These are phyloP conservation scores for Bombus sylvicola DNA, from an alignment of 1,140 invertebrate genomes.

Conservation along the genomic window DNA sequence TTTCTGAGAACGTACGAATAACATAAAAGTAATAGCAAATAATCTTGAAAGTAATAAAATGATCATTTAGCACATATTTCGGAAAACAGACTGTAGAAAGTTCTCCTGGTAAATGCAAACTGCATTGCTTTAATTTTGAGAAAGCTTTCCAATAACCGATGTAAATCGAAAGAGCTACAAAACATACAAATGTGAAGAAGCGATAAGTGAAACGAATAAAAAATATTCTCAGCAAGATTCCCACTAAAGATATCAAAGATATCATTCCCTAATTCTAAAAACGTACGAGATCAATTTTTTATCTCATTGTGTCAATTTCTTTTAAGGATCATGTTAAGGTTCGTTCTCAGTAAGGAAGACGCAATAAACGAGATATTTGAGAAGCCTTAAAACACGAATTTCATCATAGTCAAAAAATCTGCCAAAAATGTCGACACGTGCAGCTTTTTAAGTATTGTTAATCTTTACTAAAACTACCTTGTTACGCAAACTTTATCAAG, in stretches of 20 bases:
- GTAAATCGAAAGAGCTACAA: conserved; percentile 9
- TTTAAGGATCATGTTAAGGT: background rate
- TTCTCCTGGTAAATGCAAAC: conserved; percentile 37
- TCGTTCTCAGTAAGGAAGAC: background rate
- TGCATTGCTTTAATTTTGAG: background rate
- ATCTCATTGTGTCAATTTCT: background rate
- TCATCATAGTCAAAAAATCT: background rate
- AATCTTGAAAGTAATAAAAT: background rate
- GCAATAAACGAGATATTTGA: background rate
- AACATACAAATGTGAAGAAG: conserved; percentile 49
- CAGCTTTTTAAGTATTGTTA: conserved; percentile 22
- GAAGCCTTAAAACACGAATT: background rate
- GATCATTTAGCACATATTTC: background rate
- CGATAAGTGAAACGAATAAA: conserved; percentile 40
- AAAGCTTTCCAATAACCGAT: background rate
- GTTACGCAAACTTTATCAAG: background rate
- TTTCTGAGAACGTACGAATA: background rate
- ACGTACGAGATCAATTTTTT: background rate
- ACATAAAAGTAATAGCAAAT: background rate
- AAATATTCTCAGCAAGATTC: conserved; percentile 45
- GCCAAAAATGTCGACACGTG: conserved; percentile 1
- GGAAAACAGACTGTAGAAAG: conserved; percentile 32
- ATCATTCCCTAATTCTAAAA: background rate
- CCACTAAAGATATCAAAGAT: conserved; percentile 11
- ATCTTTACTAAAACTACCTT: conserved; percentile 4